Evolutionary conservation across 2,888 invertebrate species (phyloP), one percentile per base, ranked within the genome.

Genomic region (Netelia virgata): DNA sequence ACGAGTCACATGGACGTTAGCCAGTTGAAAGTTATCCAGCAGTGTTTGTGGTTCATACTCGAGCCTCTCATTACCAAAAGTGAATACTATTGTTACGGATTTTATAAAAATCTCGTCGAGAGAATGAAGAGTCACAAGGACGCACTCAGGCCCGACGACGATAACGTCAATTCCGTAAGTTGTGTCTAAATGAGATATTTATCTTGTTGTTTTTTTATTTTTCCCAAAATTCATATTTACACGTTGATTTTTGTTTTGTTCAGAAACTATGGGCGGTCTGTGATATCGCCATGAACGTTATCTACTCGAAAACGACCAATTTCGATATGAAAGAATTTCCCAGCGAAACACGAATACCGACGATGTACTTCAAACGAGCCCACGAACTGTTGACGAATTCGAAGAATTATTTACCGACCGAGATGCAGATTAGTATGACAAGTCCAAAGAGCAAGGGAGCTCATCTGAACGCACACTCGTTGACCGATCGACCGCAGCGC

Each of bases 231-330:
- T 66, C 53, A 50, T 64, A 23, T 16, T 11, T 23, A 36, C n/a
- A 20, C 18, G 61, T 53, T 74, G 20, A 69, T 59, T 8, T 74
- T 78, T 79, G 14, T 63, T 11, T 16, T 81, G 87, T 94, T 0
- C 94, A 99, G 98, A 99, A 98, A 97, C 94, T 99, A 93, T 99
- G 99, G 97, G 97, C 99, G 41, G 96, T 98, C 75, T 99, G 99
- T 95, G 99, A 99, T 95, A 95, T 99, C 87, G 97, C 98, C 16
- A 96, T 98, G 95, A 97, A 98, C 69, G 95, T 99, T 90, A 96
- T 99, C 88, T 96, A 97, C 94, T 96, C 97, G 80, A 98, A 98
- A 92, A 97, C 98, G 69, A 95, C 96, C 75, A 97, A 96, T 92
- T 98, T 97, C 94, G 98, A 98, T 91, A 95, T 97, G 94, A 98